Evolutionary conservation across 2,113 vertebrate genomes (phyloP).

Genomic region (Pipra filicauda): DNA sequence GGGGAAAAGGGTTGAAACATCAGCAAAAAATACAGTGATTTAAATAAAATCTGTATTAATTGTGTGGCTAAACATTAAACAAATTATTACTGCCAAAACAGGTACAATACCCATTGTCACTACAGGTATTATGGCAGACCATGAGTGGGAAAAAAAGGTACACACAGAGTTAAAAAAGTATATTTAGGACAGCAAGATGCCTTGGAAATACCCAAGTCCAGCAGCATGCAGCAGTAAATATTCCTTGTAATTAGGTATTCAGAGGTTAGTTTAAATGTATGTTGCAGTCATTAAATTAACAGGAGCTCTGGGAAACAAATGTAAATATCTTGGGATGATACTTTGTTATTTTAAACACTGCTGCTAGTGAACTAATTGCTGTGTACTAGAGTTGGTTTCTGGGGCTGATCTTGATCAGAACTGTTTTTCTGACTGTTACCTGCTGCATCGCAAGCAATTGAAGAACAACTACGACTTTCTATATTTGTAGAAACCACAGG

Average conservation of each 20-base stretch:
- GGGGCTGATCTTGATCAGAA: neutral
- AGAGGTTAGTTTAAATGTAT: neutral
- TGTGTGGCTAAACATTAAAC: neutral
- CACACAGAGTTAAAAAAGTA: neutral
- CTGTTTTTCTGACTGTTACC: neutral
- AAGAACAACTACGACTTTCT: neutral
- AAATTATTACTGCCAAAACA: neutral
- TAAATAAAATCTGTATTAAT: neutral
- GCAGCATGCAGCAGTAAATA: neutral
- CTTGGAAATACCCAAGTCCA: neutral
- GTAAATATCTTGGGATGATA: neutral
- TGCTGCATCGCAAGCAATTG: neutral
- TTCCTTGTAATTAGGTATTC: neutral
- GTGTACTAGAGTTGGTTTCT: neutral
- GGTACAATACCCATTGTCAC: neutral
- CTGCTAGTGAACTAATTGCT: neutral
- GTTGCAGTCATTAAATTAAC: neutral
- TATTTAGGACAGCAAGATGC: neutral
- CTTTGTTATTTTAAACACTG: neutral
- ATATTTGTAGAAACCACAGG: neutral
- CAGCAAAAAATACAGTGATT: neutral
- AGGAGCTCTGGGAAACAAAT: neutral
- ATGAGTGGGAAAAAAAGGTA: neutral
- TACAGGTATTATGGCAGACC: neutral
- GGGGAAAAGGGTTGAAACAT: neutral